Conservation (phyloP, 2,888 invertebrate species). For the Scrobipalpa costella region DNA sequence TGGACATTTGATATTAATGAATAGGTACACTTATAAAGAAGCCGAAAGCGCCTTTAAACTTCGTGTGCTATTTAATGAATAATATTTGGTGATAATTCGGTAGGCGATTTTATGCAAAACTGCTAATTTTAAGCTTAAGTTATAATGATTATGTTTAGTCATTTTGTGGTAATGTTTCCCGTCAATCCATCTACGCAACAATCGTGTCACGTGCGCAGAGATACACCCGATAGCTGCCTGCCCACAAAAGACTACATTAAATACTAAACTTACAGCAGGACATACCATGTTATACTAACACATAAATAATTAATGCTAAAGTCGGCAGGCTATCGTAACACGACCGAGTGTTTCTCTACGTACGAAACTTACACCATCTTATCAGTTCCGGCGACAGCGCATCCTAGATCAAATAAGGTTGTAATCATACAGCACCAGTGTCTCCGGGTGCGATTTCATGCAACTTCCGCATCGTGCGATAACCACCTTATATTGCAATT, state of each 20-base stretch:
- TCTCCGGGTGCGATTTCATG: too few species aligned
- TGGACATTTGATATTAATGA: background rate
- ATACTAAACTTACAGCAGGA: background rate
- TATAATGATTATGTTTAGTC: background rate
- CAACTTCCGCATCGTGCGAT: too few species aligned
- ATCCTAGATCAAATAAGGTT: too few species aligned
- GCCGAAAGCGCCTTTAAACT: background rate
- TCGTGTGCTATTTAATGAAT: background rate
- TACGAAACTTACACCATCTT: too few species aligned
- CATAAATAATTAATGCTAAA: background rate
- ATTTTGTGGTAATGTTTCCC: background rate
- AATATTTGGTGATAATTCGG: conserved; percentile 21
- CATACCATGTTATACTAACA: background rate
- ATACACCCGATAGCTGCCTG: background rate
- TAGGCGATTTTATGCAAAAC: conserved; percentile 3
- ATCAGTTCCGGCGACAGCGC: too few species aligned
- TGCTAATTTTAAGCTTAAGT: background rate
- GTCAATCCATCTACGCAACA: background rate
- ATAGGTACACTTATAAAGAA: background rate
- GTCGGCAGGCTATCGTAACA: too few species aligned
- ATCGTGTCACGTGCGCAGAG: background rate
- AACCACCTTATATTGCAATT: too few species aligned
- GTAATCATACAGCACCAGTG: too few species aligned
- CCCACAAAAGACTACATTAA: background rate
- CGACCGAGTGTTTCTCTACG: too few species aligned